Evolutionary conservation across 2,888 invertebrate genomes (phyloP).

Genomic region (Agonopterix arenella): DNA sequence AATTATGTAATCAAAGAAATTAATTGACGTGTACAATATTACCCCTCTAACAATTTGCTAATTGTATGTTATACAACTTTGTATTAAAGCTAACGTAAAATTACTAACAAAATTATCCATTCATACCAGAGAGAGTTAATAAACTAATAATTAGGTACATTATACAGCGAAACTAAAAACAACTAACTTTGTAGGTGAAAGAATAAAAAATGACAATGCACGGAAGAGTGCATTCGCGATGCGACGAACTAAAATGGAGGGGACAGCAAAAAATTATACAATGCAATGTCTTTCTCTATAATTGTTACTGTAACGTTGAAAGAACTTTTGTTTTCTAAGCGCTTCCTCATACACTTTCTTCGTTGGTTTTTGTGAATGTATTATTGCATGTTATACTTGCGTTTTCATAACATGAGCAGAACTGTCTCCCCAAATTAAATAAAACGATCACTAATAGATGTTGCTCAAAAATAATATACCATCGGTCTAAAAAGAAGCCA

Average conservation of each 20-base stretch:
- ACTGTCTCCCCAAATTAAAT: no score
- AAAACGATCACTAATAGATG: no score
- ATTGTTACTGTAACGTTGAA: constrained; percentile 34
- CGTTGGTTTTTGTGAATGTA: no score
- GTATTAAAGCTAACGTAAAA: no score
- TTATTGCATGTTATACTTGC: no score
- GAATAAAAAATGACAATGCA: constrained; percentile 40
- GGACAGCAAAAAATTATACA: constrained; percentile 43
- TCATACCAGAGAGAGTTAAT: constrained; percentile 6
- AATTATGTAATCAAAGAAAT: no score
- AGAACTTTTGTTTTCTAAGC: constrained; percentile 65
- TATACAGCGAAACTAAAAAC: constrained; percentile 15
- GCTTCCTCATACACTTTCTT: constrained; percentile 54
- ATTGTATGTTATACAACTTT: no score
- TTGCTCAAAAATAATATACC: no score
- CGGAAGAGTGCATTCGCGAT: constrained; percentile 43
- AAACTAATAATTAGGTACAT: neutral
- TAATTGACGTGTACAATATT: no score
- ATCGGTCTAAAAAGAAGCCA: no score
- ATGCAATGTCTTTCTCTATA: constrained; percentile 61
- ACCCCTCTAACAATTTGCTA: no score
- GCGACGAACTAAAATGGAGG: constrained; percentile 23
- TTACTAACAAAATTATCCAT: constrained; percentile 7
- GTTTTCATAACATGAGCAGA: no score
- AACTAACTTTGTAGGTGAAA: constrained; percentile 7